A percentile compares a stretch with the other conserved stretches of the same genome.
These are phyloP conservation scores for Lateolabrax maculatus DNA, from an alignment of 2,797 vertebrate species.

Conservation along the genomic window DNA sequence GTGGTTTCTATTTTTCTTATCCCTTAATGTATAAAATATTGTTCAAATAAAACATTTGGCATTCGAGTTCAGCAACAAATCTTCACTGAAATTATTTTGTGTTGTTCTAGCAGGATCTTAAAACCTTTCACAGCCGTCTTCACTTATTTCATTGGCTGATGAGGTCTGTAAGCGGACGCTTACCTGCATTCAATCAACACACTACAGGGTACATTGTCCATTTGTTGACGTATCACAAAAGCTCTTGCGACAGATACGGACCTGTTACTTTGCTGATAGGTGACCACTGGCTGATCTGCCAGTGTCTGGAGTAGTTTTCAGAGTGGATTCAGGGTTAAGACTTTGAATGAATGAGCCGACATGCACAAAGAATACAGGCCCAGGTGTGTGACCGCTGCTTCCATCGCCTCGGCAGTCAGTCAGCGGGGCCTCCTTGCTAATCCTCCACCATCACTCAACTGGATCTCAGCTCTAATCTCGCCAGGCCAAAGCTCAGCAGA, in stretches of 20 bases:
- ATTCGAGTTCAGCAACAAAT: neutral
- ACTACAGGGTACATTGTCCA: neutral
- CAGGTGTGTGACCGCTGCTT: constrained; percentile 67
- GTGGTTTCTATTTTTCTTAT: neutral
- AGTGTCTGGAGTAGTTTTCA: constrained; percentile 16
- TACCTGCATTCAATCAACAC: neutral
- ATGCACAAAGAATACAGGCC: constrained; percentile 48
- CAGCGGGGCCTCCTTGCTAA: constrained; percentile 72
- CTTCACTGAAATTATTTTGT: neutral
- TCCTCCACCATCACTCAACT: constrained; percentile 80
- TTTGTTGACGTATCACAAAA: constrained; percentile 23
- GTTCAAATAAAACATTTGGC: neutral
- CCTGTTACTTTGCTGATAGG: constrained; percentile 10
- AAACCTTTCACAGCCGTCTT: neutral
- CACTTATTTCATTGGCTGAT: neutral
- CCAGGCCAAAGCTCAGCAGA: constrained; percentile 55
- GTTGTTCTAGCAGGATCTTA: neutral
- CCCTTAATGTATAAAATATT: neutral
- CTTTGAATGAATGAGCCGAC: constrained; percentile 45
- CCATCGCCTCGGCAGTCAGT: constrained; percentile 67
- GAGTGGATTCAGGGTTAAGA: constrained; percentile 44
- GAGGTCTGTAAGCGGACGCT: constrained; percentile 1
- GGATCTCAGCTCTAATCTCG: constrained; percentile 74
- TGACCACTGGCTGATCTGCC: constrained; percentile 13
- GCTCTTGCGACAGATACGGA: constrained; percentile 13